These are phyloP conservation scores for Panzeria rudis DNA, from an alignment of 2,888 invertebrate genomes.

Conservation along the genomic window DNA sequence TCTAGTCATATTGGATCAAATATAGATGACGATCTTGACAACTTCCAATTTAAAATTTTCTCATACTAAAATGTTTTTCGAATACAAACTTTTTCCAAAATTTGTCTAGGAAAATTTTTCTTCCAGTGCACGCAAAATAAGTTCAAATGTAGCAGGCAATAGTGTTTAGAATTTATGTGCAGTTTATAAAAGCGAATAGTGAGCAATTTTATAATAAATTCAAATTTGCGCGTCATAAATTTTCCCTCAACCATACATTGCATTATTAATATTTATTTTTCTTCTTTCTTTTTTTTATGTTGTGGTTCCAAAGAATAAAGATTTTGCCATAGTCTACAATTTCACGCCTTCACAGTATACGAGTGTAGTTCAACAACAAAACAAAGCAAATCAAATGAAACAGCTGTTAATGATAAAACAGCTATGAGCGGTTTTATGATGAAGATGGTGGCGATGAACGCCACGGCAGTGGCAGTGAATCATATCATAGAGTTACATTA, in stretches of 20 bases:
- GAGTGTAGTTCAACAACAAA: slow-evolving; percentile 40
- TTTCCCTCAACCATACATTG: slow-evolving; percentile 70
- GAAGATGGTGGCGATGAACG: slow-evolving; percentile 26
- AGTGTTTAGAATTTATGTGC: slow-evolving; percentile 22
- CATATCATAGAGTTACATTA: slow-evolving; percentile 42
- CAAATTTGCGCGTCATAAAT: slow-evolving; percentile 81
- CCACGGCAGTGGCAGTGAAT: slow-evolving; percentile 31
- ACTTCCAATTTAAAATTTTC: no score
- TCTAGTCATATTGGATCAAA: no score
- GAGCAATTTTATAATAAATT: slow-evolving; percentile 78
- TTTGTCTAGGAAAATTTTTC: no score
- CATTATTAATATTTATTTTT: slow-evolving; percentile 57
- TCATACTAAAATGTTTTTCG: no score
- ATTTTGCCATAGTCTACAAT: slow-evolving; percentile 61
- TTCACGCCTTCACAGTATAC: slow-evolving; percentile 58
- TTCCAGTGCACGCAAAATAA: slow-evolving; percentile 28
- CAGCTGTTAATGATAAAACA: slow-evolving; percentile 55
- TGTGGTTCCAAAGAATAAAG: slow-evolving; percentile 41
- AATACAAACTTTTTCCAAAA: no score
- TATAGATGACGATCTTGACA: no score
- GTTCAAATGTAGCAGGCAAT: neutral
- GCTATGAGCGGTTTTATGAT: slow-evolving; percentile 26
- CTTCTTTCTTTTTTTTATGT: neutral
- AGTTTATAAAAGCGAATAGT: slow-evolving; percentile 24
- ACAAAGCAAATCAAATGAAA: slow-evolving; percentile 49